These are phyloP conservation scores for Ecliptopera silaceata DNA, from an alignment of 2,888 invertebrate species.

Conservation along the genomic window DNA sequence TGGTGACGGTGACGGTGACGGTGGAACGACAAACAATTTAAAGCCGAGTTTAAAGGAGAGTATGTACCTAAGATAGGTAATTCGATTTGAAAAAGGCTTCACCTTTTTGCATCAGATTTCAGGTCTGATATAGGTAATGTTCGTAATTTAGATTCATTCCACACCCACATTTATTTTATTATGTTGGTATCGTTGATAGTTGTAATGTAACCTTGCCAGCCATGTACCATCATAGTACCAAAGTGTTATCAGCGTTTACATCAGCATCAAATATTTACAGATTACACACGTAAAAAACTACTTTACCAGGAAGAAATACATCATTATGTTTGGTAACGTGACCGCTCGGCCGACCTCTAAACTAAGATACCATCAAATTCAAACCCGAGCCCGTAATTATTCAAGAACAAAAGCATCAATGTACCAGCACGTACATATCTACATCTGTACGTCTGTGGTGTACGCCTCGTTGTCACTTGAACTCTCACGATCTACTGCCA, in stretches of 20 bases:
- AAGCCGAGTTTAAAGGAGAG: too few species aligned
- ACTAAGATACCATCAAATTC: conserved; percentile 25
- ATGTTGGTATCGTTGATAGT: too few species aligned
- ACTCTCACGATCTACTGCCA: conserved; percentile 30
- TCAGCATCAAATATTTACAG: too few species aligned
- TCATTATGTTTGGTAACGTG: conserved; percentile 7
- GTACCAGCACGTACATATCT: conserved; percentile 27
- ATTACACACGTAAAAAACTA: too few species aligned
- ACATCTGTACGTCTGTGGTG: conserved; percentile 3
- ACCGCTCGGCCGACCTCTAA: conserved; percentile 7
- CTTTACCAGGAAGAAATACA: conserved; percentile 10
- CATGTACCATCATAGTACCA: too few species aligned
- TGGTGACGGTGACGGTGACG: neutral
- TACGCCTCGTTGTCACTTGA: conserved; percentile 27
- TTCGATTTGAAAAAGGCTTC: neutral
- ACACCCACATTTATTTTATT: too few species aligned
- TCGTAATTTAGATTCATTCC: too few species aligned
- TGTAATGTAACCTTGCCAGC: too few species aligned
- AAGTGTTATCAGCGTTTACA: too few species aligned
- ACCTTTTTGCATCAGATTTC: neutral
- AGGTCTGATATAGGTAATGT: too few species aligned
- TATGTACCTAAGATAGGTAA: too few species aligned
- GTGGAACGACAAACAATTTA: too few species aligned
- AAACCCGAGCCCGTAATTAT: conserved; percentile 31
- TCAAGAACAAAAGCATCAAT: conserved; percentile 24